Conservation (phyloP, 2,113 vertebrate genomes). For the Ciconia maguari region DNA sequence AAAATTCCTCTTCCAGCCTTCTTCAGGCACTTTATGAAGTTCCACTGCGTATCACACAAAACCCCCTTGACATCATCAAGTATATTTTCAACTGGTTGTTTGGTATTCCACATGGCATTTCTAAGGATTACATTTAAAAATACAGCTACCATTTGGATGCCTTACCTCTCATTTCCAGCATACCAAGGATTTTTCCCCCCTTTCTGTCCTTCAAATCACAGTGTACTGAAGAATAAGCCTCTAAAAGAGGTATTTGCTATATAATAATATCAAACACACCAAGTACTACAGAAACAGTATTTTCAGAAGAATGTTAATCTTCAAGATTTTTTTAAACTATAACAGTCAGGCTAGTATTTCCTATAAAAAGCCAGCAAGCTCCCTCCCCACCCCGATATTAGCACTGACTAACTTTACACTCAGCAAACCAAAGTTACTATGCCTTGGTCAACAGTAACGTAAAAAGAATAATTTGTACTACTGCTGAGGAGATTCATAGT, state of each 20-base stretch:
- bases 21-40: not conserved
- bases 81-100: not conserved
- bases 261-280: not conserved
- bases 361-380: not conserved
- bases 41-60: not conserved
- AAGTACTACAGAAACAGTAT: not conserved
- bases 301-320: not conserved
- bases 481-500: not conserved
- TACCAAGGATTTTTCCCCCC: not conserved
- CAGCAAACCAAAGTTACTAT: not conserved
- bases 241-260: not conserved
- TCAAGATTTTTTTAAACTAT: not conserved
- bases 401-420: not conserved
- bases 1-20: not conserved
- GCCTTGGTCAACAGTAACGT: not conserved
- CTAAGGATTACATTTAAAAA: not conserved
- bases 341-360: not conserved
- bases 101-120: not conserved
- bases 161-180: constrained; percentile 1
- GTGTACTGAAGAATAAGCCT: not conserved
- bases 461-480: not conserved
- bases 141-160: not conserved
- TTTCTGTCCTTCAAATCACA: not conserved
- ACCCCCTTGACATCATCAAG: not conserved
- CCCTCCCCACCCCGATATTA: not conserved